Evolutionary conservation across 2,888 invertebrate genomes (phyloP).

Genomic region (Saturnia japonica): DNA sequence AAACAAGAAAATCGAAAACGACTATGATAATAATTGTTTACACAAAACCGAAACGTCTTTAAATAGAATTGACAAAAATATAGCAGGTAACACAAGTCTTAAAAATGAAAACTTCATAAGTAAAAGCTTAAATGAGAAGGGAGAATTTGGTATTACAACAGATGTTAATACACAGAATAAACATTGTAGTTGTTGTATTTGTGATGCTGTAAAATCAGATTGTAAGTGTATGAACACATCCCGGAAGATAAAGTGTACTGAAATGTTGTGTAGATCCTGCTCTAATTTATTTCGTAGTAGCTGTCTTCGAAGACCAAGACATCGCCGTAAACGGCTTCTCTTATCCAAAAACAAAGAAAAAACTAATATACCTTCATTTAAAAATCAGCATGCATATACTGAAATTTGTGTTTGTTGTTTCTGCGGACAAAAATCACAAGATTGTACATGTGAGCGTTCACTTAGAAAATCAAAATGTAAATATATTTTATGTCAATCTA

Average conservation of each 20-base stretch:
- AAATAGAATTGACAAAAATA: neutral
- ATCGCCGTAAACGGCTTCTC: neutral
- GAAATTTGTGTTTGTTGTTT: constrained; percentile 12
- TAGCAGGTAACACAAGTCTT: neutral
- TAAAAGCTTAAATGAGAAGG: neutral
- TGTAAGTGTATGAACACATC: neutral
- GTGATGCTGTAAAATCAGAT: neutral
- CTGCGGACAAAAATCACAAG: neutral
- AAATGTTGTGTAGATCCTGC: neutral
- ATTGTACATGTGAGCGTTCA: constrained; percentile 2
- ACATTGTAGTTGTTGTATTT: neutral
- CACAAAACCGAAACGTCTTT: neutral
- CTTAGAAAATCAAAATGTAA: neutral
- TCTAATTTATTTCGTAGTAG: neutral
- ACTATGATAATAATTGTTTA: neutral
- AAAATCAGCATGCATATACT: neutral
- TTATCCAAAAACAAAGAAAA: neutral
- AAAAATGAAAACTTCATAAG: neutral
- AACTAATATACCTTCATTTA: neutral
- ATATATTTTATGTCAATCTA: neutral
- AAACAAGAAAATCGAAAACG: neutral
- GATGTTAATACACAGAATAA: neutral
- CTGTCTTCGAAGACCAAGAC: neutral
- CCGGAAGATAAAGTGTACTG: neutral
- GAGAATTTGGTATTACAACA: neutral